A percentile compares a stretch with the other conserved stretches of the same genome.
These are phyloP conservation scores for Hylomyscus alleni DNA, from an alignment of 2,797 vertebrate species.

Conservation along the genomic window DNA sequence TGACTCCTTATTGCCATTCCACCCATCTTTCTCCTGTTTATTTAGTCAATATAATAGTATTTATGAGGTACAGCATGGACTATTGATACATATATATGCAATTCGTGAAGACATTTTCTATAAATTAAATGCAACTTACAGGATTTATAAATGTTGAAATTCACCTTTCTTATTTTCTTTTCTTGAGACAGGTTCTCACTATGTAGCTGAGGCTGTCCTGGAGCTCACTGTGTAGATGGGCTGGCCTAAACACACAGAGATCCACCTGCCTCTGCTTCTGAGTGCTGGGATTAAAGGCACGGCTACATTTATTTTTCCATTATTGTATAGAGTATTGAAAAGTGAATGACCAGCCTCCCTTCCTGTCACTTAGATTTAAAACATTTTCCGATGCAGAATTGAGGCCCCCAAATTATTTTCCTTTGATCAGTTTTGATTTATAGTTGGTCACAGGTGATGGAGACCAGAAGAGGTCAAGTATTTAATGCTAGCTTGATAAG, in stretches of 20 bases:
- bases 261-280: not conserved
- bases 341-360: not conserved
- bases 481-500: not conserved
- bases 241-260: not conserved
- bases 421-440: constrained; percentile 29
- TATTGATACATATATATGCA: not conserved
- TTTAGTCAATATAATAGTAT: not conserved
- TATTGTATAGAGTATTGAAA: not conserved
- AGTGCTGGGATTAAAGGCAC: not conserved
- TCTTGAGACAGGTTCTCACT: not conserved
- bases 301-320: not conserved
- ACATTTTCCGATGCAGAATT: constrained; percentile 6
- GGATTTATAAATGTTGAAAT: constrained; percentile 29
- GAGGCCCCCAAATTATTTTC: not conserved
- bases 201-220: not conserved
- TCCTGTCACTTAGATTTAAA: constrained; percentile 49
- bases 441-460: not conserved
- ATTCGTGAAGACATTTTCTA: not conserved
- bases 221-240: not conserved
- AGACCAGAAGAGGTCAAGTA: not conserved
- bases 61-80: not conserved
- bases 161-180: not conserved
- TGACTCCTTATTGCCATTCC: not conserved
- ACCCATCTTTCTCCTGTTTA: not conserved
- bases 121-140: constrained; percentile 23